Evolutionary conservation across 1,140 invertebrate genomes (phyloP), one percentile per base, ranked within the genome.

Genomic region (Drosophila baimaii): DNA sequence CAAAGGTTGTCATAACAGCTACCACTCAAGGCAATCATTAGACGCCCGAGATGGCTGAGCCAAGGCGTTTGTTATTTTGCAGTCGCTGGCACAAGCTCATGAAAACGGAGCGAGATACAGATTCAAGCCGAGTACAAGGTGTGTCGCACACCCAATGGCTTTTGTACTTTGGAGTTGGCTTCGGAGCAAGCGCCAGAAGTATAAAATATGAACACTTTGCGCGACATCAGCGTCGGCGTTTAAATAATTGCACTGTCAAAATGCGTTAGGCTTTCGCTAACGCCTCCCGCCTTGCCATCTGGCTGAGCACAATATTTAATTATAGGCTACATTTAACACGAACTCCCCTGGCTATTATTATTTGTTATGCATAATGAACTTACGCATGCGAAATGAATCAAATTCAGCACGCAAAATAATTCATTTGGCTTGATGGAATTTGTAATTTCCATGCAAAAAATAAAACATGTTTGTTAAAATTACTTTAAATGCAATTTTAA

Each of bases 281-380:
- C 15, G 17, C 17, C 41, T 49, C 31, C 27, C 13, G n/a, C 49
- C 25, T 23, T 29, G 39, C 41, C 15, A 64, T 39, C 33, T 57
- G 21, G 21, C 21, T 49, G 51, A 7, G 33, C 33, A 41, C 56
- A 79, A 73, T 69, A 80, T 84, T 83, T 83, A 83, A 83, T 83
- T 83, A 83, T 77, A 84, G 61, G 81, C 77, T 76, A 84, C 81
- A 83, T 83, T 83, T 77, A 83, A 77, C 81, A 84, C 43, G 52
- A 65, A 69, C 68, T 49, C 68, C 65, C 57, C 44, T 37, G 55
- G 46, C 66, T 68, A 59, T 55, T 82, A 31, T 31, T 82, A 59
- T 62, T 54, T 79, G 71, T 64, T 80, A 58, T 81, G 72, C 81
- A 85, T 83, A 83, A 83, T 81, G 51, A 85, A 85, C 46, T 84